Percentiles rank a stretch among this genome's conserved stretches.
Evolutionary conservation across 2,113 vertebrate genomes (phyloP).

Genomic region (Anser cygnoides): DNA sequence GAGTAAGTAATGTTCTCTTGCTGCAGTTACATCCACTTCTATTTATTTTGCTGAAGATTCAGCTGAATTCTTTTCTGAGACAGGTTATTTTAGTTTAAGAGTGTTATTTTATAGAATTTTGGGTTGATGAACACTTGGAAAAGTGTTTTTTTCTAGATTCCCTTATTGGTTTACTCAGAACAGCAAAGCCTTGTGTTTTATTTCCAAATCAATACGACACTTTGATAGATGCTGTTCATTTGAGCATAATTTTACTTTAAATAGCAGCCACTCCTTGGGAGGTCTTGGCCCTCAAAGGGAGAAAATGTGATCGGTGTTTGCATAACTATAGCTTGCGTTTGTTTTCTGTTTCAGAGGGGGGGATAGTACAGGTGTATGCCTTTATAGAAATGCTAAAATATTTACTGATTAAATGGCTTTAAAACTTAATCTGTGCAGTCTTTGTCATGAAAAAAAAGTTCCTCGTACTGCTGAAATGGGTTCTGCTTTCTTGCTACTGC

Average conservation of each 20-base stretch:
- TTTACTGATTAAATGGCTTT: not conserved
- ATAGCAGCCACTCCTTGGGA: not conserved
- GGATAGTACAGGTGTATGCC: not conserved
- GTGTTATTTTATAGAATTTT: not conserved
- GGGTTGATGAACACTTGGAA: not conserved
- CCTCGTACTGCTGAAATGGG: not conserved
- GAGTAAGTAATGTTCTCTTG: fast-evolving
- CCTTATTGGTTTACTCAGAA: not conserved
- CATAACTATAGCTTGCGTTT: not conserved
- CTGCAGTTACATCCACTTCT: not conserved
- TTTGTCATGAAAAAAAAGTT: not conserved
- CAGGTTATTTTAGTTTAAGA: not conserved
- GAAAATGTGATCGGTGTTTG: not conserved
- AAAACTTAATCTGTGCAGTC: not conserved
- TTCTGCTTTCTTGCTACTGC: not conserved
- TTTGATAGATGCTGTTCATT: not conserved
- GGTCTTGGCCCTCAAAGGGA: not conserved
- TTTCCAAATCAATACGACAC: not conserved
- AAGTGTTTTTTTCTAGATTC: not conserved
- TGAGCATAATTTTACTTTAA: not conserved
- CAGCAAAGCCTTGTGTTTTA: not conserved
- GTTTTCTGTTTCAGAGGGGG: not conserved
- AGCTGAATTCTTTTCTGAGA: not conserved
- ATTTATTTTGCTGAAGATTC: not conserved
- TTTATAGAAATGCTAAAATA: not conserved